These are phyloP conservation scores for Ambastaia sidthimunki DNA, from an alignment of 2,797 vertebrate genomes.

Conservation along the genomic window DNA sequence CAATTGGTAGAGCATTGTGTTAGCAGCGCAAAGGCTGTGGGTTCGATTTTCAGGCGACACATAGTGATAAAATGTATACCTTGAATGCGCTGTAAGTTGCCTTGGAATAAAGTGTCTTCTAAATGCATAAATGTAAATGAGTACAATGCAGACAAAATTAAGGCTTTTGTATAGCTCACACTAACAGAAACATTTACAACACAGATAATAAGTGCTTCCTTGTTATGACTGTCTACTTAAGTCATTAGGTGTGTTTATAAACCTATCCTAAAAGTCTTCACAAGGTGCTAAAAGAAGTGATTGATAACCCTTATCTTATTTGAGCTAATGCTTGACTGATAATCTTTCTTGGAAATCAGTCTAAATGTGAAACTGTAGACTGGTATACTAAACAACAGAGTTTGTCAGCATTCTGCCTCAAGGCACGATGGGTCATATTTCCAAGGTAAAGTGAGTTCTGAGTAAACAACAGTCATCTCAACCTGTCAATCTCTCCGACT, in stretches of 20 bases:
- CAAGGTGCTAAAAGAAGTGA: neutral
- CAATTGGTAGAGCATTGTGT: no score
- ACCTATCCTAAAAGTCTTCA: neutral
- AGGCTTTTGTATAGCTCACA: neutral
- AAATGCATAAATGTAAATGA: no score
- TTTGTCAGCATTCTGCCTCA: neutral
- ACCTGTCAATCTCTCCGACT: neutral
- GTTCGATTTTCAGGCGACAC: no score
- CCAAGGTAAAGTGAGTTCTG: neutral
- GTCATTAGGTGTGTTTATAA: neutral
- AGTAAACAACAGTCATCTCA: neutral
- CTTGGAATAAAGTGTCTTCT: no score
- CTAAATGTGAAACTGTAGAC: neutral
- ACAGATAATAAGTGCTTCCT: neutral
- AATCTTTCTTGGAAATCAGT: slow-evolving; percentile 1
- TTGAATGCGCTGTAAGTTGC: no score
- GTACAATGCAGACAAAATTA: neutral
- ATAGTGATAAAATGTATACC: no score
- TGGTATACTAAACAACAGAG: slow-evolving; percentile 11
- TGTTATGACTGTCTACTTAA: neutral
- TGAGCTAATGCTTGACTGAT: neutral
- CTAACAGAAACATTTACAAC: neutral
- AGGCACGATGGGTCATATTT: slow-evolving; percentile 10
- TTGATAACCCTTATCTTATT: neutral
- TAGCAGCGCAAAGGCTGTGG: no score